Base-by-base conservation (phyloP, 2,113 vertebrate species). In the Prionailurus bengalensis region DNA sequence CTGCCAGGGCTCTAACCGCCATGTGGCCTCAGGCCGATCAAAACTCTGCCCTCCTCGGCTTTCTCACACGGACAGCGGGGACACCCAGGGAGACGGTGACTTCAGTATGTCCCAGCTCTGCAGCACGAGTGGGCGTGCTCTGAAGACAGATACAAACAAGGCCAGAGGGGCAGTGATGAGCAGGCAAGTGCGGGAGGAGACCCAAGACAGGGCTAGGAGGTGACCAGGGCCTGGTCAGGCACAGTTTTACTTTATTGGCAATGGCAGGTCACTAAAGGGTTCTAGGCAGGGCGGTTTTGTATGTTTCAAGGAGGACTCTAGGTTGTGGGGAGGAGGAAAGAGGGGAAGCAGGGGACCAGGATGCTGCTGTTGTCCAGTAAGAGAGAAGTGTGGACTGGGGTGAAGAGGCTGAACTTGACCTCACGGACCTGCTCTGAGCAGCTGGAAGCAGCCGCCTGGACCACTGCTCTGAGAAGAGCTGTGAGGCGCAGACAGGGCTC, bases 281-380 rank as follows among this genome's bases (percentile, higher is more conserved):
- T n/a, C 68, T 36, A 86, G 78, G 21, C 42, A 82, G 39, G 36
- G 13, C 45, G 31, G 15, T 21, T 55, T 2, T 87, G 21, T 19
- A 31, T 70, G 45, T 85, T 80, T 65, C 65, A 66, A 97, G 76
- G 71, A 83, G 8, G 68, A 48, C 36, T 83, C 33, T 51, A 10
- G 14, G 25, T 19, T 42, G 27, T 17, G 16, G 39, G 36, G 7
- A 58, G 31, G 3, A 6, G 13, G 5, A 31, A 48, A 5, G 6
- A 8, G 19, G 2, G 19, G 27, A 80, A 83, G 29, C 17, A 81
- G 31, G 42, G 36, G 11, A 12, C 6, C 39, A 48, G 31, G 12
- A 36, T 36, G 31, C 23, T 36, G 1, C 78, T 61, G 2, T 1
- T 61, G 33, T 61, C 87, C 68, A n/a, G 8, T 3, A 45, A 95